These are phyloP conservation scores for Bos indicus DNA, from an alignment of 2,113 vertebrate species.

Conservation along the genomic window DNA sequence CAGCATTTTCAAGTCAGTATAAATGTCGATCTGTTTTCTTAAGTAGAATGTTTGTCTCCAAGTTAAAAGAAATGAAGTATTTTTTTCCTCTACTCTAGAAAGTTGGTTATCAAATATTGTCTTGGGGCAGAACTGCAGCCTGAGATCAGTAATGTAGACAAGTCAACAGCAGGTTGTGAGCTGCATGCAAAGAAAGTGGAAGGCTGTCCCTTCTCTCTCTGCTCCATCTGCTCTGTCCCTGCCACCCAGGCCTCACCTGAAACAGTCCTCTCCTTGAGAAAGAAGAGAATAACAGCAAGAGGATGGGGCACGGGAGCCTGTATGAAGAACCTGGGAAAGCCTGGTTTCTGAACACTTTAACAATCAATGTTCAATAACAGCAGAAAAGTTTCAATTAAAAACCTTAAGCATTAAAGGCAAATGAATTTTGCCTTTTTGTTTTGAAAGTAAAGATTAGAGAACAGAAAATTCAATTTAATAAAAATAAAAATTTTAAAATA, in stretches of 20 bases:
- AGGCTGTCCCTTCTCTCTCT: not conserved
- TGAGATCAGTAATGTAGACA: not conserved
- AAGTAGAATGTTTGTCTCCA: conserved; percentile 34
- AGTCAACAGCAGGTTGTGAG: not conserved
- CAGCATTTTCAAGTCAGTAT: conserved; percentile 44
- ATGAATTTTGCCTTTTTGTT: not conserved
- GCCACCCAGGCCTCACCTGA: not conserved
- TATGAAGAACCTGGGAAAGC: not conserved
- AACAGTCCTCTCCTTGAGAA: not conserved
- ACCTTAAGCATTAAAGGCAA: not conserved
- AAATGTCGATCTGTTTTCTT: conserved; percentile 43
- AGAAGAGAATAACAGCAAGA: not conserved
- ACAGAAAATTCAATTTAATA: not conserved
- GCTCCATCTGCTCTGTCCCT: not conserved
- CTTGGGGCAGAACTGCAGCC: not conserved
- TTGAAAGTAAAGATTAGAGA: not conserved
- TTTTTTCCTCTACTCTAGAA: not conserved
- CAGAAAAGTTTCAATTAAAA: not conserved
- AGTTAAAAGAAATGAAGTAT: conserved; percentile 24
- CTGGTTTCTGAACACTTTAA: not conserved
- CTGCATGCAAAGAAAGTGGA: not conserved
- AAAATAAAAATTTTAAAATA: not conserved
- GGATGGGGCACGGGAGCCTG: not conserved
- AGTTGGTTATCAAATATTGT: not conserved
- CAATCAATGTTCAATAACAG: not conserved